Conservation (phyloP, 2,113 vertebrate genomes). For the Murina feae region DNA sequence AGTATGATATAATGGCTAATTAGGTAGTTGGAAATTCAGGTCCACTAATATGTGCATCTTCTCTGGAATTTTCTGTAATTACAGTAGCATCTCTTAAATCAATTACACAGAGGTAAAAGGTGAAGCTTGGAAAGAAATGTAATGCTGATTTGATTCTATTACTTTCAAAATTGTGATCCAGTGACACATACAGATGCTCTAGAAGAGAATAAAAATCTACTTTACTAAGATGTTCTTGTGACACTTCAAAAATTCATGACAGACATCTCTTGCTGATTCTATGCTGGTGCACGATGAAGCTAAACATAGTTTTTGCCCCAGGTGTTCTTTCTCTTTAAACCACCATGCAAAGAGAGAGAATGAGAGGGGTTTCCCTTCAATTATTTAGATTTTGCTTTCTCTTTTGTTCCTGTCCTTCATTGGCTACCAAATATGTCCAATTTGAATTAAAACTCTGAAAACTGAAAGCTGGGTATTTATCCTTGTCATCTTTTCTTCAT, state of each 20-base stretch:
- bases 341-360: background rate
- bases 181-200: background rate
- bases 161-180: conserved; percentile 46
- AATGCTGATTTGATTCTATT: conserved; percentile 61
- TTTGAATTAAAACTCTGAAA: conserved; percentile 12
- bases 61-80: conserved; percentile 31
- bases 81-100: conserved; percentile 61
- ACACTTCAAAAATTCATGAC: conserved; percentile 61
- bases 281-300: conserved; percentile 1
- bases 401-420: background rate
- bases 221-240: conserved; percentile 52
- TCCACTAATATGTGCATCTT: background rate
- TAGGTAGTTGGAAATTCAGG: background rate
- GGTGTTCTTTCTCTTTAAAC: conserved; percentile 34
- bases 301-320: conserved; percentile 53
- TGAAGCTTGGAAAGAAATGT: conserved; percentile 45
- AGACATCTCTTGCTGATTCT: background rate
- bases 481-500: background rate
- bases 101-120: conserved; percentile 57
- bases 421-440: background rate
- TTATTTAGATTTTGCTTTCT: background rate
- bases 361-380: background rate
- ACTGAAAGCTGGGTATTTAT: background rate
- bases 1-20: background rate
- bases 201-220: conserved; percentile 52